These are phyloP conservation scores for Periophthalmodon schlosseri DNA, from an alignment of 2,113 vertebrate species.

Conservation along the genomic window DNA sequence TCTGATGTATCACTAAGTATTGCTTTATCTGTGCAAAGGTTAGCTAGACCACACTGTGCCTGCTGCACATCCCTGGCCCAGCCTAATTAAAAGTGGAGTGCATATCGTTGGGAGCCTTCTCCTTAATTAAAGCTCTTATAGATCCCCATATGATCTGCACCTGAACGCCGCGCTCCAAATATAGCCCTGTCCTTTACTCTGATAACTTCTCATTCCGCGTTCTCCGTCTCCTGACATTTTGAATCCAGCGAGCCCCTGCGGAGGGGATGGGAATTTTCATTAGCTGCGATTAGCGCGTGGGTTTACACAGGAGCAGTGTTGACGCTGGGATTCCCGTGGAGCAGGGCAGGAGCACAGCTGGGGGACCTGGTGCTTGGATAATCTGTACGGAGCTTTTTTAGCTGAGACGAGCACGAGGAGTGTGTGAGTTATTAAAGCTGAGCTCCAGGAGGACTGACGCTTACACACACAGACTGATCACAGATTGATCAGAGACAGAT, in stretches of 20 bases:
- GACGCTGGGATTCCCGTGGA: conserved; percentile 48
- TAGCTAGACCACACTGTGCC: background rate
- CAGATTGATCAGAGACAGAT: no score
- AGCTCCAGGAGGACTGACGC: conserved; percentile 45
- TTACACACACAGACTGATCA: background rate
- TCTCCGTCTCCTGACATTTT: conserved; percentile 53
- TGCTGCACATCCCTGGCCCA: background rate
- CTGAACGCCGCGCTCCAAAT: conserved; percentile 15
- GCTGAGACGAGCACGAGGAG: conserved; percentile 47
- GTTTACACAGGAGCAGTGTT: conserved; percentile 58
- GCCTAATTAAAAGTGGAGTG: conserved; percentile 31
- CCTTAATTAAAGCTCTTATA: conserved; percentile 45
- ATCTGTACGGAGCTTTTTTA: conserved; percentile 55
- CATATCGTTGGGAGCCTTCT: conserved; percentile 6
- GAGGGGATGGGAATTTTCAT: conserved; percentile 53
- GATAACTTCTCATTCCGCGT: conserved; percentile 16
- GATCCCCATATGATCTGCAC: conserved; percentile 13
- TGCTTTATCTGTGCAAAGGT: background rate
- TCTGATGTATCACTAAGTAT: background rate
- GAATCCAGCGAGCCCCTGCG: conserved; percentile 27
- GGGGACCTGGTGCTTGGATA: conserved; percentile 51
- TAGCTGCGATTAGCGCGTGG: conserved; percentile 57
- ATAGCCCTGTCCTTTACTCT: conserved; percentile 40
- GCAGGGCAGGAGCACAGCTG: conserved; percentile 34
- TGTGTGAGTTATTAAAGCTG: conserved; percentile 63